Evolutionary conservation across 2,113 vertebrate species (phyloP).

Genomic region (Brachyhypopomus occidentalis): DNA sequence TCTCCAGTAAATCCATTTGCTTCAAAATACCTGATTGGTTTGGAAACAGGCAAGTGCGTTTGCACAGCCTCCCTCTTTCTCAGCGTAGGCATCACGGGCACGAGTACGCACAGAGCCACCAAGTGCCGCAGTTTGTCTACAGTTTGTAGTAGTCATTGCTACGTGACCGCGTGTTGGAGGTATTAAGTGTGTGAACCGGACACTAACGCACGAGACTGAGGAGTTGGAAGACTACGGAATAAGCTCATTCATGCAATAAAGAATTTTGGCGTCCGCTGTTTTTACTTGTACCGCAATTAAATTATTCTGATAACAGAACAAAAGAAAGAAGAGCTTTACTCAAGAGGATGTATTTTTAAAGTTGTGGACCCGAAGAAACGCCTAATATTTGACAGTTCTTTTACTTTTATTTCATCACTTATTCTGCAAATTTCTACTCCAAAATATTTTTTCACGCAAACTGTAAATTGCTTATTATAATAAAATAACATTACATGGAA

Average conservation of each 20-base stretch:
- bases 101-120: background rate
- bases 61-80: slow-evolving; percentile 18
- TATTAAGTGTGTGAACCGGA: background rate
- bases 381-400: background rate
- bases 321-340: background rate
- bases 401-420: background rate
- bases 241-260: background rate
- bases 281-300: background rate
- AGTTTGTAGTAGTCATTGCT: background rate
- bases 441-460: background rate
- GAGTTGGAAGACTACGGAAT: background rate
- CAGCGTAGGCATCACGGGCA: slow-evolving; percentile 23
- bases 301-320: background rate
- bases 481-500: background rate
- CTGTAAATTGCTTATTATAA: too few relatives aligned
- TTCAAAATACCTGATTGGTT: slow-evolving; percentile 46
- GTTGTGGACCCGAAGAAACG: background rate
- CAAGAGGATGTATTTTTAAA: background rate
- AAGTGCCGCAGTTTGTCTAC: slow-evolving; percentile 56
- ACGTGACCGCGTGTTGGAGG: background rate
- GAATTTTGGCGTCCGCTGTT: background rate
- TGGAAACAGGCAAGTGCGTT: background rate
- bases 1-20: background rate
- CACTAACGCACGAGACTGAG: background rate
- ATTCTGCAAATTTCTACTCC: too few relatives aligned